Base-by-base conservation (phyloP, 92 coral and sea anemone genomes). In the Ricordea florida region DNA sequence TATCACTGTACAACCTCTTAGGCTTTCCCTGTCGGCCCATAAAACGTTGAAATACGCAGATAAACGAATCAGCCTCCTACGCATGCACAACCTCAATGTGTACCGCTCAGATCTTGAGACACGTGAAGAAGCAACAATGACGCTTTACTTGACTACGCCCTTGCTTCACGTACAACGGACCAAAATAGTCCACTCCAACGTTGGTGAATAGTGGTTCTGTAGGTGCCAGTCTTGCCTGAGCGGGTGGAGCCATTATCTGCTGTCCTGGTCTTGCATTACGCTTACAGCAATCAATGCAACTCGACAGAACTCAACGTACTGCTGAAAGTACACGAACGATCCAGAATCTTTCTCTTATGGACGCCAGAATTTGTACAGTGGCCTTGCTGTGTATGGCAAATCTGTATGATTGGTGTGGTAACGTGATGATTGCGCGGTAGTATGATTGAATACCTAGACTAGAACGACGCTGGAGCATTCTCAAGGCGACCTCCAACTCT, bases 161-260 rank as follows among this genome's bases (percentile, higher is more conserved):
- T 13, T 23, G 26, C 46, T 74, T 66, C 2, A 65, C 84, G 1
- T 10, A 50, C 3, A 86, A 24, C 9, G 87, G 92, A 24, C 91
- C 91, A 41, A 85, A 79, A 57, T 65, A 85, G 32, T 85, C 82
- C 25, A 79, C 76, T 15, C 86, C 86, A 34, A 67, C 78, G 1
- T 20, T 20, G 22, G 60, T 32, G 25, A 86, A 86, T 9, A 79
- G 74, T 4, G 68, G 62, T 6, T 44, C 27, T 0, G 14, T 20
- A 0, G 84, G 84, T 0, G 79, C 75, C 0, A 80, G 69, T 36
- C 87, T 49, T 2, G 57, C 44, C 13, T 13, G 73, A 10, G 92
- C 84, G 5, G 81, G 72, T 3, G 79, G 77, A 2, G 87, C 87
- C 87, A 87, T 87, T 6, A 74, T 15, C 49, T 87, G 92, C 18